These are phyloP conservation scores for Tupiocoris notatus DNA, from an alignment of 2,888 invertebrate species.

Conservation along the genomic window DNA sequence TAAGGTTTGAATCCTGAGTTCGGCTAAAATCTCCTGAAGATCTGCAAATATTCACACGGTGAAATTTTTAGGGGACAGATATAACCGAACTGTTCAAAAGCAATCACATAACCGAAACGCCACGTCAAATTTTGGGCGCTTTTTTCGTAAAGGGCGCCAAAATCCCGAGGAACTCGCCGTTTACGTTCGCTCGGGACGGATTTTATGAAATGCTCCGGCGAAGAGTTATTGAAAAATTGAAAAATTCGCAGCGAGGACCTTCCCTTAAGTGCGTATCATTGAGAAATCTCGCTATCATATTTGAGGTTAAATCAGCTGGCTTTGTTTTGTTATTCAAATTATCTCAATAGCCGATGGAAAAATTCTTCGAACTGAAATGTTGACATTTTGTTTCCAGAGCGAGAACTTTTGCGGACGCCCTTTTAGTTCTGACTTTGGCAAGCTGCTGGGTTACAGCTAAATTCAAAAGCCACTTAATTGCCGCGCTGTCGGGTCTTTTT, in stretches of 20 bases:
- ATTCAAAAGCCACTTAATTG: slow-evolving; percentile 51
- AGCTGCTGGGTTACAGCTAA: slow-evolving; percentile 51
- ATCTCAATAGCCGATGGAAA: too few species aligned
- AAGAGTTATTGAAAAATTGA: slow-evolving; percentile 26
- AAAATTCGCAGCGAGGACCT: background rate
- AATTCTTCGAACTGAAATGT: background rate
- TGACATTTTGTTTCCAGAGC: slow-evolving; percentile 49
- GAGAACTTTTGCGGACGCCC: slow-evolving; percentile 55
- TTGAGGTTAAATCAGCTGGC: too few species aligned
- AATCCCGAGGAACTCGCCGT: slow-evolving; percentile 66
- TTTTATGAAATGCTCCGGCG: slow-evolving; percentile 70
- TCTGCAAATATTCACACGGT: too few species aligned
- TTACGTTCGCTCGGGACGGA: slow-evolving; percentile 70
- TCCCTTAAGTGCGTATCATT: slow-evolving; percentile 6
- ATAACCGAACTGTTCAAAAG: slow-evolving; percentile 77
- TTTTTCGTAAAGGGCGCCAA: slow-evolving; percentile 66
- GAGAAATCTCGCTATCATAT: too few species aligned
- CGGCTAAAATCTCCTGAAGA: too few species aligned
- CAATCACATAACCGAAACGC: slow-evolving; percentile 64
- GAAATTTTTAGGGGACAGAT: slow-evolving; percentile 70
- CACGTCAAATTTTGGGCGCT: slow-evolving; percentile 63
- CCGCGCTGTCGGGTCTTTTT: slow-evolving; percentile 59
- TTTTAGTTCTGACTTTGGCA: slow-evolving; percentile 54
- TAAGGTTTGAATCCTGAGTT: slow-evolving; percentile 50
- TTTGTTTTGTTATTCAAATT: too few species aligned